Conservation (phyloP, 2,888 invertebrate genomes). For the Amblyjoppa fuscipennis region DNA sequence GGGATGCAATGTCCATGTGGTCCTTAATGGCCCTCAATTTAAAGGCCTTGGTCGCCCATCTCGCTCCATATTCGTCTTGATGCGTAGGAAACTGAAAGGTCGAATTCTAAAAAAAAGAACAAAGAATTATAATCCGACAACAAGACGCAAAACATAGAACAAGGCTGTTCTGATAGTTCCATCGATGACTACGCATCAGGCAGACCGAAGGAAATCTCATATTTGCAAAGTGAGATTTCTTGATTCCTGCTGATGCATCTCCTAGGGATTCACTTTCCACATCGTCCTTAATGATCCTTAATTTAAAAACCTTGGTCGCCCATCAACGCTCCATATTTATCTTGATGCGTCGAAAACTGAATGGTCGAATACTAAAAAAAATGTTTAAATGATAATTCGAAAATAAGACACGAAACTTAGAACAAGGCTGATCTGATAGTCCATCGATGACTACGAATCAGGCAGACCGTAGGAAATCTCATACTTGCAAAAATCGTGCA, state of each 20-base stretch:
- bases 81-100: constrained; percentile 27
- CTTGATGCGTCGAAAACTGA: constrained; percentile 11
- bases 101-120: constrained; percentile 58
- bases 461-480: background rate
- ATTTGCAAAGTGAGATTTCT: no score
- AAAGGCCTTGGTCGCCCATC: constrained; percentile 56
- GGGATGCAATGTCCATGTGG: constrained; percentile 77
- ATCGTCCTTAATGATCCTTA: constrained; percentile 80
- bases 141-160: no score
- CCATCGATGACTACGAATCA: background rate
- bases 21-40: constrained; percentile 81
- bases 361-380: constrained; percentile 39
- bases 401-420: background rate
- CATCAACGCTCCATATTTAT: background rate
- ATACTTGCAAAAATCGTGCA: constrained; percentile 74
- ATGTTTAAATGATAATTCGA: constrained; percentile 50
- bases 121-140: background rate
- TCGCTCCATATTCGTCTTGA: background rate
- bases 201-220: background rate
- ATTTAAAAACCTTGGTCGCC: constrained; percentile 73
- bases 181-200: background rate
- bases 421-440: background rate
- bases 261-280: constrained; percentile 77
- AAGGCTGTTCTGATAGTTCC: constrained; percentile 5
- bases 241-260: no score